A percentile compares a stretch with the other conserved stretches of the same genome.
These are phyloP conservation scores for Theretra japonica DNA, from an alignment of 2,888 invertebrate genomes.

Conservation along the genomic window DNA sequence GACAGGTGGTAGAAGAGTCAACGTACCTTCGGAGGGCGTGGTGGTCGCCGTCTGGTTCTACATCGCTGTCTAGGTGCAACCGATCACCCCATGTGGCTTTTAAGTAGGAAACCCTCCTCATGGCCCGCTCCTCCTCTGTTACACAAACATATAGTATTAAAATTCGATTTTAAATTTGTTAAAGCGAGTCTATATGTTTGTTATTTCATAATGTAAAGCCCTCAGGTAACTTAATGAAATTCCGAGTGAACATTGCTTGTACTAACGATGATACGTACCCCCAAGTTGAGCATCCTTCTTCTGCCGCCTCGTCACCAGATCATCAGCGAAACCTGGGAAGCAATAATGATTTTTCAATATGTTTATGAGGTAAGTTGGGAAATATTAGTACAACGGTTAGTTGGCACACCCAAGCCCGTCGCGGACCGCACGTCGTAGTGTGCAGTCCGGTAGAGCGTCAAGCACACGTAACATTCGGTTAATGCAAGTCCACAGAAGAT, in stretches of 20 bases:
- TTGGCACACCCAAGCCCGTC: slow-evolving; percentile 21
- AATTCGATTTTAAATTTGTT: not conserved
- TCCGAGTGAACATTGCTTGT: too few relatives aligned
- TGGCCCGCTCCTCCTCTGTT: slow-evolving; percentile 93
- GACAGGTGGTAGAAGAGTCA: slow-evolving; percentile 15
- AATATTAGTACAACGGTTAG: slow-evolving; percentile 17
- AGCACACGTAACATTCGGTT: slow-evolving; percentile 64
- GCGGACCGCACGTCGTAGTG: not conserved
- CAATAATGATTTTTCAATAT: slow-evolving; percentile 55
- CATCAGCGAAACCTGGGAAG: slow-evolving; percentile 80
- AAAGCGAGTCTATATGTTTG: too few relatives aligned
- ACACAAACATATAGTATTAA: slow-evolving; percentile 42
- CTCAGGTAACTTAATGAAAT: too few relatives aligned
- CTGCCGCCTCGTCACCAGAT: slow-evolving; percentile 80
- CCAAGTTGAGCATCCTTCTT: slow-evolving; percentile 83
- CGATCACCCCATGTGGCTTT: slow-evolving; percentile 95
- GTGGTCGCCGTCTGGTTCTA: slow-evolving; percentile 85
- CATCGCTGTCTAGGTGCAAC: slow-evolving; percentile 89
- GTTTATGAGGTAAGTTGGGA: not conserved
- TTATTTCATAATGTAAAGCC: too few relatives aligned
- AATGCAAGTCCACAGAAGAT: slow-evolving; percentile 55
- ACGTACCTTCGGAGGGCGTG: slow-evolving; percentile 87
- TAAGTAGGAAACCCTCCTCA: slow-evolving; percentile 96
- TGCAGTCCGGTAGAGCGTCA: slow-evolving; percentile 29
- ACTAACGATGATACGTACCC: slow-evolving; percentile 59